phyloP scores from a whole-genome alignment of 2,113 vertebrate species.

The Dipodomys ordii region DNA sequence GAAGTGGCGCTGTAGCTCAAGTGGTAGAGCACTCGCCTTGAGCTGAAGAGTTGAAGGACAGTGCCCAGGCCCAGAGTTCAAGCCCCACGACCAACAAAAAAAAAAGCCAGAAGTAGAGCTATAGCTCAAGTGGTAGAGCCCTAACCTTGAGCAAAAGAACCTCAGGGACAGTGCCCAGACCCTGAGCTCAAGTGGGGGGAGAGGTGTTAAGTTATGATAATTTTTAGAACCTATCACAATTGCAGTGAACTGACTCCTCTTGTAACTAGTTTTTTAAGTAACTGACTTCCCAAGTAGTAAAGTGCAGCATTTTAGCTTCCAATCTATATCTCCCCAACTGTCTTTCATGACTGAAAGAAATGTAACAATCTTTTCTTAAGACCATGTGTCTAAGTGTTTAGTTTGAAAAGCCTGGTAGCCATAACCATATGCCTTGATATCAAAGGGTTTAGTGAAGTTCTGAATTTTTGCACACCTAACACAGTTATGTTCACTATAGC shows the following conservation, averaged over 20 bases:
- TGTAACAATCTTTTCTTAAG: slow-evolving; percentile 64
- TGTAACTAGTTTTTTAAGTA: slow-evolving; percentile 59
- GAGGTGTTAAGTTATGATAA: slow-evolving; percentile 2
- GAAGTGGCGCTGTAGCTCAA: too few relatives aligned
- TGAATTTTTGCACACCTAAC: slow-evolving; percentile 58
- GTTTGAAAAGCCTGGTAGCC: slow-evolving; percentile 38
- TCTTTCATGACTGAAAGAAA: slow-evolving; percentile 64
- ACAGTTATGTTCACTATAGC: slow-evolving; percentile 1
- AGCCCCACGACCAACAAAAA: too few relatives aligned
- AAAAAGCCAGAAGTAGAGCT: too few relatives aligned
- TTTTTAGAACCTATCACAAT: slow-evolving; percentile 53
- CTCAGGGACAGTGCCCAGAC: too few relatives aligned
- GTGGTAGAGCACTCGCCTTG: too few relatives aligned
- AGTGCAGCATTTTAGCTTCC: slow-evolving; percentile 55
- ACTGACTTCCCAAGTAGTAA: slow-evolving; percentile 42
- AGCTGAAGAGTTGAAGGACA: too few relatives aligned
- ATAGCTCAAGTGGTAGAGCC: too few relatives aligned
- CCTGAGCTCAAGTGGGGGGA: too few relatives aligned
- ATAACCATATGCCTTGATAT: slow-evolving; percentile 54
- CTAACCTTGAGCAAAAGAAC: too few relatives aligned
- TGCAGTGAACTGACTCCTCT: slow-evolving; percentile 49
- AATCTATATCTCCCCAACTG: slow-evolving; percentile 34
- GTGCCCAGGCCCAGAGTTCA: too few relatives aligned
- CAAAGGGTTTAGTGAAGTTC: slow-evolving; percentile 42
- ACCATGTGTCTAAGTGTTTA: slow-evolving; percentile 52